Conservation (phyloP, 2,113 vertebrate genomes). For the Laticauda colubrina region DNA sequence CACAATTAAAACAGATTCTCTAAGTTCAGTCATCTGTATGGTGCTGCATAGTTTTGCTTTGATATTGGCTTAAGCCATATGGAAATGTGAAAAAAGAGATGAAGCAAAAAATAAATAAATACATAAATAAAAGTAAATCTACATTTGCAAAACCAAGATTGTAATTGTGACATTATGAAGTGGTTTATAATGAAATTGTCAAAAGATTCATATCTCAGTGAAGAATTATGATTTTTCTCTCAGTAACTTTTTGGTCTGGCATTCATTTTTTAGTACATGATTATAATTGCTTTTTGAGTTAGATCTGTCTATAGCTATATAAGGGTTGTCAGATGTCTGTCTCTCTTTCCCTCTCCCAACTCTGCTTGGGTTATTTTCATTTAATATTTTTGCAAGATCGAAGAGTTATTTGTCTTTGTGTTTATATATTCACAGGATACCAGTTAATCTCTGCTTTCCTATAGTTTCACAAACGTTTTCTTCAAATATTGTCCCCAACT, state of each 20-base stretch:
- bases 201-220: background rate
- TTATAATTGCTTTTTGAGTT: slow-evolving; percentile 32
- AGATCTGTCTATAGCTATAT: slow-evolving; percentile 22
- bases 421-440: background rate
- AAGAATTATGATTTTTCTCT: background rate
- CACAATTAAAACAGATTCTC: background rate
- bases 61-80: background rate
- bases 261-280: slow-evolving; percentile 14
- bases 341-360: background rate
- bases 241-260: background rate
- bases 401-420: background rate
- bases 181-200: background rate
- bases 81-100: background rate
- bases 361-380: slow-evolving; percentile 13
- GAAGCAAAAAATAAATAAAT: background rate
- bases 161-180: slow-evolving; percentile 4
- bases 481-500: background rate
- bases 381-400: background rate
- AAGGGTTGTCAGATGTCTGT: background rate
- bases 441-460: background rate
- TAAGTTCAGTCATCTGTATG: background rate
- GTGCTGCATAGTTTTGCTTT: background rate
- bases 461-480: background rate
- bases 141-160: background rate
- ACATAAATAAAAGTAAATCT: background rate